Evolutionary conservation across 2,113 vertebrate genomes (phyloP), one percentile per base, ranked within the genome.

Genomic region (Meleagris gallopavo): DNA sequence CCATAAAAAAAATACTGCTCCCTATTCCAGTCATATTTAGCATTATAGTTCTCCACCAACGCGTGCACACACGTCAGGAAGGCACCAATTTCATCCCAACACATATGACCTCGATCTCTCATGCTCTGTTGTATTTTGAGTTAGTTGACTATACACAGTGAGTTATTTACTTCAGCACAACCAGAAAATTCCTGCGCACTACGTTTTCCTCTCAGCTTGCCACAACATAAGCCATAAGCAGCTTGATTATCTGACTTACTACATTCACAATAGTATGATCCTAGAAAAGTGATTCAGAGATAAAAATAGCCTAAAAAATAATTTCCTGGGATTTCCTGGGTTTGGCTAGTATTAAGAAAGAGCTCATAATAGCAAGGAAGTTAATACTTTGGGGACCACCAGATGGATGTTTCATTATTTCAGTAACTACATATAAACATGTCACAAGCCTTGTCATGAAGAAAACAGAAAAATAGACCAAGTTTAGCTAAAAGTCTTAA

Each of bases 251-350:
- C 67, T 91, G 92, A 87, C 66, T 89, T 79, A 83, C 1, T 89
- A 65, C 79, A 79, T 85, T 74, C 86, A 84, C 4, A 2, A 94
- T 62, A 88, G 90, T 86, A 93, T 7, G 3, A 95, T 81, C 90
- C 69, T 62, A 91, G 89, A 95, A 92, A 97, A 95, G 81, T 88
- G 79, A 96, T 96, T 95, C 84, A 86, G 88, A 88, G 87, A 92
- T 93, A 97, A 97, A 93, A 81, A 96, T 73, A 89, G 88, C 62
- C 92, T 86, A 84, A 66, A 80, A 94, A 93, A 95, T 94, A 95
- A 93, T 95, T 97, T 97, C 91, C 94, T 94, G 94, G 95, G 96
- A 97, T 97, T 97, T 97, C 95, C 96, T 96, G 90, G 89, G 91
- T 96, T 94, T 88, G 79, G 74, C 94, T 80, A 95, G 95, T 85